phyloP scores from a whole-genome alignment of 2,888 invertebrate species.

The Tipula helvola region DNA sequence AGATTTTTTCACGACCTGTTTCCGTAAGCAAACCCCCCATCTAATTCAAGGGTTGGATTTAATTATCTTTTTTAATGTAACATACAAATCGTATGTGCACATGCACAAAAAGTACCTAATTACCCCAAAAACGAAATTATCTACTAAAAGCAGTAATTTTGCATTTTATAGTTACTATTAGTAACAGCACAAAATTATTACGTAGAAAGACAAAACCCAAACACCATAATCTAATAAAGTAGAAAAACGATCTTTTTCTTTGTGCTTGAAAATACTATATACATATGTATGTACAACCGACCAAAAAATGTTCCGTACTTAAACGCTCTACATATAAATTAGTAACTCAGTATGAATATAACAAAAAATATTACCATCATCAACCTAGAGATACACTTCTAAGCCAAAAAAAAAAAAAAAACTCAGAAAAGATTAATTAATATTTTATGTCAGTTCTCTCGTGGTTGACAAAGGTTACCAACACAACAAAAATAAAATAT shows the following conservation, averaged over 20 bases:
- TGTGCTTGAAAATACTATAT: background rate
- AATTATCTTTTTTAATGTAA: no score
- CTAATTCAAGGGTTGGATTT: no score
- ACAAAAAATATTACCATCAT: background rate
- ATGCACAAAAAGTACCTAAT: background rate
- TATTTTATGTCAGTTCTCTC: background rate
- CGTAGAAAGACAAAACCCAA: background rate
- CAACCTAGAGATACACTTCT: background rate
- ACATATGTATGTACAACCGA: no score
- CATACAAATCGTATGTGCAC: background rate
- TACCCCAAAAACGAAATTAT: background rate
- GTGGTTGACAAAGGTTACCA: slow-evolving; percentile 4
- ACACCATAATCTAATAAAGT: background rate
- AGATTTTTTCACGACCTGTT: no score
- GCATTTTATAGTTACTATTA: background rate
- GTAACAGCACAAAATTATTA: background rate
- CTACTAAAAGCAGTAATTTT: background rate
- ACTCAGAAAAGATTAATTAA: background rate
- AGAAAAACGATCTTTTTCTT: background rate
- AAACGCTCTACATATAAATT: background rate
- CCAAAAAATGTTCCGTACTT: background rate
- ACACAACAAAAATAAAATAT: background rate
- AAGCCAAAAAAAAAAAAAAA: background rate
- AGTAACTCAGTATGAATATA: background rate
- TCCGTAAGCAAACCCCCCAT: no score